A percentile compares a stretch with the other conserved stretches of the same genome.
phyloP scores from a whole-genome alignment of 2,888 invertebrate species.

The Temnothorax unifasciatus region DNA sequence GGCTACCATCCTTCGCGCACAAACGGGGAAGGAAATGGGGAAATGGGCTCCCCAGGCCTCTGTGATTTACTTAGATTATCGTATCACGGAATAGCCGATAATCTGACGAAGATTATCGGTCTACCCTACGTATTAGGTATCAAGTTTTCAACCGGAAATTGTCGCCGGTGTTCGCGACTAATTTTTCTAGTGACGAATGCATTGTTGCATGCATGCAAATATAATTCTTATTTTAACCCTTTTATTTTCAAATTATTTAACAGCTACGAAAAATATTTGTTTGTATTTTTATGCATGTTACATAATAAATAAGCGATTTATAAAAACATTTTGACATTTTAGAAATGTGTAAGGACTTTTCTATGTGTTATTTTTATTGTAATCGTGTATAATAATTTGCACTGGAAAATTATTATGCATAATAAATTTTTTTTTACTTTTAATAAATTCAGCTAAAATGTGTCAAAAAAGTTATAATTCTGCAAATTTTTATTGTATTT shows the following conservation, averaged over 20 bases:
- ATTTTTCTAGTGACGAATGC: background rate
- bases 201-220: background rate
- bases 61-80: slow-evolving; percentile 44
- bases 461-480: too few species aligned
- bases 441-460: too few species aligned
- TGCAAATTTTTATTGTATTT: too few species aligned
- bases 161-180: background rate
- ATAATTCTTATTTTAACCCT: background rate
- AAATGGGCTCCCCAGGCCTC: background rate
- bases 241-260: background rate
- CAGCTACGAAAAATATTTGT: background rate
- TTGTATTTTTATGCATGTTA: background rate
- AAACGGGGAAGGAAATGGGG: slow-evolving; percentile 38
- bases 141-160: background rate
- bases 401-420: too few species aligned
- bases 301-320: too few species aligned
- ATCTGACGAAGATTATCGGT: slow-evolving; percentile 9
- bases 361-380: background rate
- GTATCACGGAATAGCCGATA: slow-evolving; percentile 21
- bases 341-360: background rate
- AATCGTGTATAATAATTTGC: background rate
- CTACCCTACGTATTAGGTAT: background rate
- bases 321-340: background rate
- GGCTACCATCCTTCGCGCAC: slow-evolving; percentile 38
- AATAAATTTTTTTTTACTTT: too few species aligned